phyloP scores from a whole-genome alignment of 2,113 vertebrate species.

The Ammodramus savannarum region DNA sequence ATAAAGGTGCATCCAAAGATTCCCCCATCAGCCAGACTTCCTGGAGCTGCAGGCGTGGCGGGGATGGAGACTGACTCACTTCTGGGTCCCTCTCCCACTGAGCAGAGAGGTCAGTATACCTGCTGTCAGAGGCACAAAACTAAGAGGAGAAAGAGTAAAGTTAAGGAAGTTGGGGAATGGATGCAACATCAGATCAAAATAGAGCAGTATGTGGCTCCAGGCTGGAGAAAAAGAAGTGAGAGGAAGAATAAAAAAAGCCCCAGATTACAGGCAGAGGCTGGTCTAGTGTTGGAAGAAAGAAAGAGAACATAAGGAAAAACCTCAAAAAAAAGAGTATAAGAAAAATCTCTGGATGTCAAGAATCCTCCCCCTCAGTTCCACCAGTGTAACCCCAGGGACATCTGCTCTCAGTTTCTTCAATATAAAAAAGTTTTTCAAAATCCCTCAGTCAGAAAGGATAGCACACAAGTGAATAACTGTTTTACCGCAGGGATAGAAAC shows the following conservation, averaged over 20 bases:
- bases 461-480: neutral
- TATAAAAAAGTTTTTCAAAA: neutral
- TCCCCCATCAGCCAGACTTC: neutral
- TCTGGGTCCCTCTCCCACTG: neutral
- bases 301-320: neutral
- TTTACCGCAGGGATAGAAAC: neutral
- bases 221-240: neutral
- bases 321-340: neutral
- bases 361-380: neutral
- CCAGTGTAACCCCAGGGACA: neutral
- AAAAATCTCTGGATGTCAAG: neutral
- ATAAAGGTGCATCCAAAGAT: neutral
- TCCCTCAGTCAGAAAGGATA: neutral
- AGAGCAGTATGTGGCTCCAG: neutral
- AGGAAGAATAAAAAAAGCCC: neutral
- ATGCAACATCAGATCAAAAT: rapidly evolving
- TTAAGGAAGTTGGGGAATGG: neutral
- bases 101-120: neutral
- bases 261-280: neutral
- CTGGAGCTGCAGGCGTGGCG: neutral
- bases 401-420: neutral
- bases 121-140: neutral
- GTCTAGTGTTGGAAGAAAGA: neutral
- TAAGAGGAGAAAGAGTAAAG: neutral
- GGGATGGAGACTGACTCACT: neutral